phyloP scores from a whole-genome alignment of 2,113 vertebrate species.

The Microtus ochrogaster region DNA sequence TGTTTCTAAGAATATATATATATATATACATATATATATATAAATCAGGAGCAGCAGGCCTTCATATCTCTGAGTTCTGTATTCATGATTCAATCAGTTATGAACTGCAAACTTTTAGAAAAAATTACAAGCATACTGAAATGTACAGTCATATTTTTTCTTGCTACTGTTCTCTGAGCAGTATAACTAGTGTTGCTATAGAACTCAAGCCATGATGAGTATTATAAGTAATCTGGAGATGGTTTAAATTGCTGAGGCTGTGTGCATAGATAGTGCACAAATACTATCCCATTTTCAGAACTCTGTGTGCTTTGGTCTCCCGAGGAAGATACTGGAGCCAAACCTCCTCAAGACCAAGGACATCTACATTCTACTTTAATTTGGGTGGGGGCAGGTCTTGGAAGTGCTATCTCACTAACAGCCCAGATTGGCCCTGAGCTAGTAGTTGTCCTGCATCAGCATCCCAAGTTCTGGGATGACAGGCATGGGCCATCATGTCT shows the following conservation, averaged over 20 bases:
- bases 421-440: neutral
- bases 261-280: neutral
- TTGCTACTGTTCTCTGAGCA: neutral
- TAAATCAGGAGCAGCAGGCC: neutral
- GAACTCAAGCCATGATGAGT: neutral
- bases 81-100: neutral
- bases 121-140: neutral
- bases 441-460: neutral
- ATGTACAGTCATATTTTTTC: neutral
- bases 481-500: neutral
- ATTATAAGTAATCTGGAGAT: neutral
- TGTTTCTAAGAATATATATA: neutral
- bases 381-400: too few relatives aligned
- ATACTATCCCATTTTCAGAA: neutral
- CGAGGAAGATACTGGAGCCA: neutral
- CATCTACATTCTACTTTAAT: neutral
- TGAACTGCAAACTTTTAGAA: neutral
- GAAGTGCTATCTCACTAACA: neutral
- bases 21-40: too few relatives aligned
- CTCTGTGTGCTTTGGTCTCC: neutral
- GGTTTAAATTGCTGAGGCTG: neutral
- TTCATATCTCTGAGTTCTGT: neutral
- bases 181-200: neutral
- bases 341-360: neutral
- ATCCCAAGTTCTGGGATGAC: neutral